phyloP scores from a whole-genome alignment of 2,797 vertebrate species.

The Cossypha niveicapilla region DNA sequence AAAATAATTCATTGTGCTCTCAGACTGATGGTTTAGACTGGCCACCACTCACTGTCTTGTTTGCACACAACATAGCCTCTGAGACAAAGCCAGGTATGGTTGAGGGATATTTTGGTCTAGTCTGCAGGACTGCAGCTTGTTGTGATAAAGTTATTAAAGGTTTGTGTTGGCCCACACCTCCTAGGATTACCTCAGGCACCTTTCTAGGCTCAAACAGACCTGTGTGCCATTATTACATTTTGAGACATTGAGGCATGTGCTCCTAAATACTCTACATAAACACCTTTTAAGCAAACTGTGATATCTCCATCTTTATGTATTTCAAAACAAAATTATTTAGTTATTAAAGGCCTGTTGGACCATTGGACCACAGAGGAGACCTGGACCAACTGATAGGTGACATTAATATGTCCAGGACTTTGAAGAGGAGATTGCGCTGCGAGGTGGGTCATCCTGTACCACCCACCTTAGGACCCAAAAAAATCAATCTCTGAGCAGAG shows the following conservation, averaged over 20 bases:
- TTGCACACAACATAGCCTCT: not conserved
- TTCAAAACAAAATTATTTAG: not conserved
- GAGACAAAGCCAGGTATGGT: not conserved
- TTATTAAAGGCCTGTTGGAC: not conserved
- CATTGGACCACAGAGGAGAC: not conserved
- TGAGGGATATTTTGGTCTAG: not conserved
- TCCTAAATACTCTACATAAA: not conserved
- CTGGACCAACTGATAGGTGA: not conserved
- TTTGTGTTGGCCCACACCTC: accelerated
- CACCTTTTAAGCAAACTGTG: not conserved
- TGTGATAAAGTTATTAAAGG: not conserved
- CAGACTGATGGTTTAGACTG: not conserved
- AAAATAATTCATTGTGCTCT: not conserved
- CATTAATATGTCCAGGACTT: not conserved
- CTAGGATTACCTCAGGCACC: not conserved
- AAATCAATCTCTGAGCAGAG: not conserved
- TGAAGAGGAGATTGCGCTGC: not conserved
- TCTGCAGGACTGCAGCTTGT: not conserved
- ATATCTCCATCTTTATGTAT: not conserved
- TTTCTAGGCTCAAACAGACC: not conserved
- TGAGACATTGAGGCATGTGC: not conserved
- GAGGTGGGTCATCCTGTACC: not conserved
- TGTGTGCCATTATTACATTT: not conserved
- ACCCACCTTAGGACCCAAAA: accelerated
- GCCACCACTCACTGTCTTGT: not conserved